phyloP scores from a whole-genome alignment of 92 coral and sea anemone genomes.

The Palythoa heliodiscus region DNA sequence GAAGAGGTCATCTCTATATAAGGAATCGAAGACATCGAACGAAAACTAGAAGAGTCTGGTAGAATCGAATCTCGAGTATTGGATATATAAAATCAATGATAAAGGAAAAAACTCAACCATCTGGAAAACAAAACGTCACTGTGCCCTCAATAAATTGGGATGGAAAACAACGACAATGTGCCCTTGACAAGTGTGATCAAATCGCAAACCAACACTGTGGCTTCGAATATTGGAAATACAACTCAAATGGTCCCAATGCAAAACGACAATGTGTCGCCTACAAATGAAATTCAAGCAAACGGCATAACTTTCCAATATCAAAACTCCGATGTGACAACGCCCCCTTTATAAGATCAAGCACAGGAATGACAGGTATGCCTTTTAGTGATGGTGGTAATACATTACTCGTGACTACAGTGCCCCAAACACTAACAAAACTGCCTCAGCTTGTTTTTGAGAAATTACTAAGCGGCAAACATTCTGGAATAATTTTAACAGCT shows the following conservation, averaged over 20 bases:
- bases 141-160: slow-evolving; percentile 10
- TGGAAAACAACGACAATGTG: not conserved
- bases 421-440: slow-evolving; percentile 40
- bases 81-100: slow-evolving; percentile 38
- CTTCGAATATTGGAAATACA: slow-evolving; percentile 13
- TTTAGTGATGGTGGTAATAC: slow-evolving; percentile 28
- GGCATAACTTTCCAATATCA: slow-evolving; percentile 26
- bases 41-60: slow-evolving; percentile 51
- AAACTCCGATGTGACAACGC: slow-evolving; percentile 19
- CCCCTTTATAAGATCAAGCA: slow-evolving; percentile 24
- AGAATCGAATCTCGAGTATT: slow-evolving; percentile 51
- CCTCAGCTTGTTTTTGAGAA: no score
- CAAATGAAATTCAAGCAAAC: slow-evolving; percentile 17
- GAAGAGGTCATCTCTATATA: slow-evolving; percentile 39
- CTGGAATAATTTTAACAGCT: slow-evolving; percentile 63
- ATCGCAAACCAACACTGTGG: slow-evolving; percentile 25
- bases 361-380: slow-evolving; percentile 23
- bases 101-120: slow-evolving; percentile 22
- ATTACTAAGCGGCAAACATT: slow-evolving; percentile 51
- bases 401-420: slow-evolving; percentile 22
- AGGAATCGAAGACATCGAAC: slow-evolving; percentile 47
- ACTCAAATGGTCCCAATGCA: slow-evolving; percentile 13
- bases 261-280: slow-evolving; percentile 13
- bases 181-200: slow-evolving; percentile 17
- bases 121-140: slow-evolving; percentile 28